Base-by-base conservation (phyloP, 1,140 invertebrate species). In the Pseudomyrmex concolor region DNA sequence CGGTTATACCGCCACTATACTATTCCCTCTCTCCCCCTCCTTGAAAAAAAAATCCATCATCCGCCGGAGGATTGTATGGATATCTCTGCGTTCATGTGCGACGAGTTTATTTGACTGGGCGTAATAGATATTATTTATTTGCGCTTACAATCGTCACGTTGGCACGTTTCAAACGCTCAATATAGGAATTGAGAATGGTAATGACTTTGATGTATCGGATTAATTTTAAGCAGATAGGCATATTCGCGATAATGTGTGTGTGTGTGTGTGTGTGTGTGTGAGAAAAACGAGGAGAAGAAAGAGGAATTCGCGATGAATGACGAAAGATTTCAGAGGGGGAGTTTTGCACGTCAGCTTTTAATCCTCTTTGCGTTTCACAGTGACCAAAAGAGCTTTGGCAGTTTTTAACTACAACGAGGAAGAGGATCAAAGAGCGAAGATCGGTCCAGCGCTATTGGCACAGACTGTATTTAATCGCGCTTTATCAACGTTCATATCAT, bases 71-170 rank as follows among this genome's bases (percentile, higher is more conserved):
- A 74, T 64, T 54, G 48, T 57, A 70, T 64, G 68, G 45, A 15
- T 34, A 34, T 55, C 60, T 73, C 80, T 66, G 62, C 76, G 74
- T 78, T 85, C 67, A 71, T 59, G 59, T 76, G 77, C 83, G 74
- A 88, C 89, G 86, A 91, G 91, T 89, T 87, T 89, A 84, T 78
- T 74, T 85, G 74, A 60, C 60, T 89, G 83, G 91, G 91, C 90
- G 89, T 93, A 93, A 94, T 93, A 93, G 91, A 92, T 93, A 92
- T 92, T 93, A 94, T 93, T 93, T 91, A 91, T 92, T 90, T 86
- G 88, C 77, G 90, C 45, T 78, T 68, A 68, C 62, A 19, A 15
- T 54, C 17, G 22, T 68, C 54, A 19, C 51, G 19, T n/a, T 12
- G 19, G 48, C 54, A 67, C 34, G 10, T 5, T 19, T 60, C 25